A percentile compares a stretch with the other conserved stretches of the same genome.
Evolutionary conservation across 2,113 vertebrate genomes (phyloP).

Genomic region (Oryzias curvinotus): DNA sequence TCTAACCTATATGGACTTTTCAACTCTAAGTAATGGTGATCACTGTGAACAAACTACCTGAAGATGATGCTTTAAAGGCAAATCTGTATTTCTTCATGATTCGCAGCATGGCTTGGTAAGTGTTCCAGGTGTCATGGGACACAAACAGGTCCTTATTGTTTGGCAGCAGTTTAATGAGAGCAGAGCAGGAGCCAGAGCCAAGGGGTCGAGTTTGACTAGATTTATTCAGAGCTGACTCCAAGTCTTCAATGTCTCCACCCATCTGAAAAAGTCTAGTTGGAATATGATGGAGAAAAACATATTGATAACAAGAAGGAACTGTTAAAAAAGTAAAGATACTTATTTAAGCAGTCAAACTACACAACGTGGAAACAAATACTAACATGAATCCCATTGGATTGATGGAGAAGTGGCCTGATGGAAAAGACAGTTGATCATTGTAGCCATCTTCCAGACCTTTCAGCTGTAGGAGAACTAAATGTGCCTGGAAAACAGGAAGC

Average conservation of each 20-base stretch:
- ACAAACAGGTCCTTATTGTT: conserved; percentile 85
- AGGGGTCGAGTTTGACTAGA: conserved; percentile 64
- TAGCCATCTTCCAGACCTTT: conserved; percentile 93
- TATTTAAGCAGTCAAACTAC: neutral
- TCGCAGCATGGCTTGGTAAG: conserved; percentile 91
- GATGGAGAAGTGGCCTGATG: conserved; percentile 74
- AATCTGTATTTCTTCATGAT: conserved; percentile 92
- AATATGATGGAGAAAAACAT: neutral
- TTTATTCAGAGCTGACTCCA: conserved; percentile 89
- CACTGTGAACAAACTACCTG: conserved; percentile 62
- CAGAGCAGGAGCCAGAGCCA: conserved; percentile 92
- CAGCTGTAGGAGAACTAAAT: conserved; percentile 87
- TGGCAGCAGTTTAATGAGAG: conserved; percentile 90
- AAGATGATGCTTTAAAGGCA: conserved; percentile 75
- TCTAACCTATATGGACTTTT: neutral
- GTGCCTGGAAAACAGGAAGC: conserved; percentile 75
- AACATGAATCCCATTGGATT: conserved; percentile 91
- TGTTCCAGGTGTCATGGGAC: conserved; percentile 91
- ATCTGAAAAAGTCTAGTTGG: conserved; percentile 85
- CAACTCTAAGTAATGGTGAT: neutral
- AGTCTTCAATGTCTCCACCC: conserved; percentile 89
- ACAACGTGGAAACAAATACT: conserved; percentile 51
- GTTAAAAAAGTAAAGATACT: neutral
- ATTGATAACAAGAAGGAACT: neutral
- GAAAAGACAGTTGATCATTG: conserved; percentile 77